A percentile compares a stretch with the other conserved stretches of the same genome.
These are phyloP conservation scores for Diabrotica balteata DNA, from an alignment of 2,888 invertebrate species.

Conservation along the genomic window DNA sequence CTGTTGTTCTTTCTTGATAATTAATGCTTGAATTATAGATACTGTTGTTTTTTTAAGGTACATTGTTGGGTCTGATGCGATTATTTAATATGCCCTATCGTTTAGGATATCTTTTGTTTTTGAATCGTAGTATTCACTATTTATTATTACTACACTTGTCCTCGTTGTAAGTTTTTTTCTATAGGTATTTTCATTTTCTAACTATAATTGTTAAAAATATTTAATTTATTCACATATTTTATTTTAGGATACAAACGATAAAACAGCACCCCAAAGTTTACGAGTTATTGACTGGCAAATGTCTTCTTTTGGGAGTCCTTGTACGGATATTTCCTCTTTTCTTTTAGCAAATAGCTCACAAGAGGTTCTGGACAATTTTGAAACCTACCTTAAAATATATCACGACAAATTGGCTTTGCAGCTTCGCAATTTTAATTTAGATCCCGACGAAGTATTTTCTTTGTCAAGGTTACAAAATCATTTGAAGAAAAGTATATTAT, in stretches of 20 bases:
- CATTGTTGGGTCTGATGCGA: too few species aligned
- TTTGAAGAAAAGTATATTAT: slow-evolving; percentile 19
- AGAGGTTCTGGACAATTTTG: slow-evolving; percentile 36
- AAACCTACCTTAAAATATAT: slow-evolving; percentile 44
- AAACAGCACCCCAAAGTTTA: neutral
- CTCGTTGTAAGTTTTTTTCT: too few species aligned
- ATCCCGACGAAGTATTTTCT: slow-evolving; percentile 45
- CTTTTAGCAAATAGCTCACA: slow-evolving; percentile 40
- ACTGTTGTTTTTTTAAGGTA: too few species aligned
- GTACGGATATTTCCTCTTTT: slow-evolving; percentile 43
- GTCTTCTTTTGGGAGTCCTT: slow-evolving; percentile 33
- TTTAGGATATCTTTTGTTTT: too few species aligned
- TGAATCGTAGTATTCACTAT: too few species aligned
- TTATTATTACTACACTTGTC: too few species aligned
- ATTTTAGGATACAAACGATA: neutral
- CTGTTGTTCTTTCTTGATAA: too few species aligned
- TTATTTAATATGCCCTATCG: too few species aligned
- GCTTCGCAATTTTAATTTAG: slow-evolving; percentile 41
- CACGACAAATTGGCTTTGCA: slow-evolving; percentile 43
- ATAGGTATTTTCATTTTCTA: too few species aligned
- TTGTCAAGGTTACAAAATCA: slow-evolving; percentile 21
- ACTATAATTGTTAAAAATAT: too few species aligned
- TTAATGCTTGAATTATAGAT: too few species aligned
- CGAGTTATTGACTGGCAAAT: slow-evolving; percentile 24
- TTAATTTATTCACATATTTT: too few species aligned